A percentile compares a stretch with the other conserved stretches of the same genome.
Evolutionary conservation across 2,113 vertebrate species (phyloP).

Genomic region (Gobiocypris rarus): DNA sequence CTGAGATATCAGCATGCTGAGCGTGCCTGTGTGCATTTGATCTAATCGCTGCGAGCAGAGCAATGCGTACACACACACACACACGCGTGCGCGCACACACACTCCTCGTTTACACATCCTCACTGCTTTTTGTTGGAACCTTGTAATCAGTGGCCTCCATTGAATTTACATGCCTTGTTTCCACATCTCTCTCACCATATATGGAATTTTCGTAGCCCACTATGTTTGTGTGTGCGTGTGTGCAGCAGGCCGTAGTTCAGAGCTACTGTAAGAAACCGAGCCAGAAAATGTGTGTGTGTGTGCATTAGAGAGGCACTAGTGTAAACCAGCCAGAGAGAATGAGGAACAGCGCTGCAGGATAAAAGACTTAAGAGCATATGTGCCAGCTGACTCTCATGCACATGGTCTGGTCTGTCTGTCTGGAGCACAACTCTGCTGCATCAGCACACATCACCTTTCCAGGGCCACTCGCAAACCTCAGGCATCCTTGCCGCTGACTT

Average conservation of each 20-base stretch:
- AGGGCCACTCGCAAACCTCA: background rate
- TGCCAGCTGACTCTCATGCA: conserved; percentile 14
- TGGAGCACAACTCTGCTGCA: conserved; percentile 25
- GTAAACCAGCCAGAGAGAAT: conserved; percentile 17
- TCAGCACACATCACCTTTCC: conserved; percentile 23
- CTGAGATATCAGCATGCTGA: conserved; percentile 28
- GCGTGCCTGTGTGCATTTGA: conserved; percentile 15
- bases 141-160: conserved; percentile 18
- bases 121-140: conserved; percentile 27
- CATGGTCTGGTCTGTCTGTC: conserved; percentile 1
- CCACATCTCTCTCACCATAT: conserved; percentile 26
- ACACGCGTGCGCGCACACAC: background rate
- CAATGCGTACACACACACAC: background rate
- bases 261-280: conserved; percentile 16
- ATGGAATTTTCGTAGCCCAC: conserved; percentile 12
- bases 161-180: conserved; percentile 33
- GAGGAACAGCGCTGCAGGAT: background rate
- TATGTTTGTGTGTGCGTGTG: conserved; percentile 28
- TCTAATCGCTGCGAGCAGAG: conserved; percentile 9
- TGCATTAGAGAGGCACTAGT: conserved; percentile 17
- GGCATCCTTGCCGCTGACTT: background rate
- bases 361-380: conserved; percentile 6
- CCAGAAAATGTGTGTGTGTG: background rate
- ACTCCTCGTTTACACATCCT: background rate
- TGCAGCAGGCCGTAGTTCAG: conserved; percentile 11